Evolutionary conservation across 2,888 invertebrate genomes (phyloP).

Genomic region (Himalopsyche kuldschensis): DNA sequence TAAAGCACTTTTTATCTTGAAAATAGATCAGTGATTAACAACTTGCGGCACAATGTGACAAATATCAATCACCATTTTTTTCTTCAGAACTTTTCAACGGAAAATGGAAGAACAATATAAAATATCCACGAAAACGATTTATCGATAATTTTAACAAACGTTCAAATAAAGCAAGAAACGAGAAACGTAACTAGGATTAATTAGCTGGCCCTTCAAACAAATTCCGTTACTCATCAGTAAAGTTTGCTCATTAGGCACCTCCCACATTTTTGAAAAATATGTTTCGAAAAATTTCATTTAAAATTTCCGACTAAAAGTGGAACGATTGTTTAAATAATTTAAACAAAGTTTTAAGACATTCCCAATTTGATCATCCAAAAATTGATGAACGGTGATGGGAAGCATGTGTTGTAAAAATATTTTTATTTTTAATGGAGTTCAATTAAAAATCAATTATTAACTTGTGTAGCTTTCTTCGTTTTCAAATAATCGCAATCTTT

Average conservation of each 20-base stretch:
- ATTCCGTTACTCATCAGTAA: constrained; percentile 26
- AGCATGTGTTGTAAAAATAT: too few relatives aligned
- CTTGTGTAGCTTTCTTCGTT: too few relatives aligned
- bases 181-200: not conserved
- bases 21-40: too few relatives aligned
- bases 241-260: constrained; percentile 28
- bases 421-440: too few relatives aligned
- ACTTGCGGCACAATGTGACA: too few relatives aligned
- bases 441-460: too few relatives aligned
- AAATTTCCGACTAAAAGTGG: not conserved
- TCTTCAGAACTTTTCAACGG: too few relatives aligned
- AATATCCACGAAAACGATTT: too few relatives aligned
- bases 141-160: not conserved
- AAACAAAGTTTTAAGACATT: not conserved
- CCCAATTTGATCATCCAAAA: not conserved
- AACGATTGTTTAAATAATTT: not conserved
- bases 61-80: too few relatives aligned
- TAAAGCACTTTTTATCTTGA: too few relatives aligned
- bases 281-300: not conserved
- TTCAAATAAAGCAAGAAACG: not conserved
- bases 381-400: not conserved
- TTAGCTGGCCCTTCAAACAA: constrained; percentile 5
- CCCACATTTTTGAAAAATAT: constrained; percentile 13
- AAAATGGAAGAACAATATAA: too few relatives aligned
- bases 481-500: too few relatives aligned